Percentiles rank a stretch among this genome's conserved stretches.
These are phyloP conservation scores for Glyphotaelius pellucidus DNA, from an alignment of 2,888 invertebrate genomes.

Conservation along the genomic window DNA sequence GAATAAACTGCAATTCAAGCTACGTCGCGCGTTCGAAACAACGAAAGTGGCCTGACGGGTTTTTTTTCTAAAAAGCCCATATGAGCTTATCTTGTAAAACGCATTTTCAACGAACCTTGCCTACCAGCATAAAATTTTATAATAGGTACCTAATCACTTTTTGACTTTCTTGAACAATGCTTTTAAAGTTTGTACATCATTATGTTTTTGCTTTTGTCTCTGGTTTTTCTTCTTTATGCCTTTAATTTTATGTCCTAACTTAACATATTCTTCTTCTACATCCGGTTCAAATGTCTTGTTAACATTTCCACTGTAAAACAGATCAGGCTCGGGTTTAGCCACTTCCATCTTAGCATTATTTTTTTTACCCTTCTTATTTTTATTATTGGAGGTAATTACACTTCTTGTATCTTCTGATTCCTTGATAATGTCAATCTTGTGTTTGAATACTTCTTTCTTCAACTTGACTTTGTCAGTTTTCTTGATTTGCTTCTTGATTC, in stretches of 20 bases:
- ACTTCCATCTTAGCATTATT: conserved; percentile 7
- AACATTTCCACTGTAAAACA: conserved; percentile 45
- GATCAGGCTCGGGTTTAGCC: neutral
- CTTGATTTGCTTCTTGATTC: conserved; percentile 64
- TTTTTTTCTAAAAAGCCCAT: too few species aligned
- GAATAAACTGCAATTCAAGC: too few species aligned
- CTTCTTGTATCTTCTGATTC: conserved; percentile 36
- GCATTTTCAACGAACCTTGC: too few species aligned
- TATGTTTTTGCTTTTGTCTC: conserved; percentile 57
- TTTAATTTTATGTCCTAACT: conserved; percentile 61
- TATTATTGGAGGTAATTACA: conserved; percentile 9
- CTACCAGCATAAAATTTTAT: neutral
- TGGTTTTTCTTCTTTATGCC: conserved; percentile 60
- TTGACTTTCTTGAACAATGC: neutral
- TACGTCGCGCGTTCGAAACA: too few species aligned
- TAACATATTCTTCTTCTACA: conserved; percentile 63
- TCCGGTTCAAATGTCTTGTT: conserved; percentile 58
- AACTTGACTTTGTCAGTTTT: conserved; percentile 63
- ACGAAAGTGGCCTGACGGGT: too few species aligned
- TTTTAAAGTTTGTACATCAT: conserved; percentile 60
- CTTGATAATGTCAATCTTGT: conserved; percentile 59
- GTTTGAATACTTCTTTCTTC: conserved; percentile 63
- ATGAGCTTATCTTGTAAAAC: too few species aligned
- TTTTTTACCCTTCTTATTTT: conserved; percentile 41
- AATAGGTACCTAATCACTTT: neutral